phyloP scores from a whole-genome alignment of 2,113 vertebrate genomes.

The Ranitomeya variabilis region DNA sequence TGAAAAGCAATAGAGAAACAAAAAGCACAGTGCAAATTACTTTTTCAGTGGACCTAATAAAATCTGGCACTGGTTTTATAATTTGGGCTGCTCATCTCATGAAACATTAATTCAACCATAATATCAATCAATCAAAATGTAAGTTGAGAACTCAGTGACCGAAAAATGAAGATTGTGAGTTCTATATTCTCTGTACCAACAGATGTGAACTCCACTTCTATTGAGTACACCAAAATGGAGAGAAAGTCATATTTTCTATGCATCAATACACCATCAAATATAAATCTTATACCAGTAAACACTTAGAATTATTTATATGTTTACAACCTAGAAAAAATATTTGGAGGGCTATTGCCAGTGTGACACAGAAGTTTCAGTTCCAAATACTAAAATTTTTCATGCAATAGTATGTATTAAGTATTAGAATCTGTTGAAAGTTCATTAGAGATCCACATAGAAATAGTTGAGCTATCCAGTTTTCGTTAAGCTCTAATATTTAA shows the following conservation, averaged over 20 bases:
- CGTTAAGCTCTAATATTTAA: not conserved
- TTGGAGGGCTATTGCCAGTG: not conserved
- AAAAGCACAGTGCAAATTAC: slow-evolving; percentile 46
- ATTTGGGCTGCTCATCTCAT: slow-evolving; percentile 52
- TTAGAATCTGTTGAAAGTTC: not conserved
- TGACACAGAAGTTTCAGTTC: not conserved
- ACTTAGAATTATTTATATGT: not conserved
- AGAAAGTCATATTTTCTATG: not conserved
- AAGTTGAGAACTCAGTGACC: slow-evolving; percentile 32
- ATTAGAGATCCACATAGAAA: not conserved
- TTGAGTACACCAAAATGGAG: slow-evolving; percentile 5
- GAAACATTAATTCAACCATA: slow-evolving; percentile 52
- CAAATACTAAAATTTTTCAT: not conserved
- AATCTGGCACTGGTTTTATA: slow-evolving; percentile 40
- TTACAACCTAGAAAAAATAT: not conserved
- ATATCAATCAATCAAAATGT: slow-evolving; percentile 53
- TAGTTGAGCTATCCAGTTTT: not conserved
- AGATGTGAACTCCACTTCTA: slow-evolving; percentile 28
- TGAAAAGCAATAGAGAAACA: slow-evolving; percentile 29
- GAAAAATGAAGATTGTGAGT: slow-evolving; percentile 14
- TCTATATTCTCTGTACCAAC: slow-evolving; percentile 30
- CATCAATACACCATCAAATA: not conserved
- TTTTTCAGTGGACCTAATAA: slow-evolving; percentile 52
- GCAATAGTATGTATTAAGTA: not conserved
- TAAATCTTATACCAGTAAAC: not conserved